Base-by-base conservation (phyloP, 53 echinoderm and acorn worm genomes). In the Actinopyga echinites region DNA sequence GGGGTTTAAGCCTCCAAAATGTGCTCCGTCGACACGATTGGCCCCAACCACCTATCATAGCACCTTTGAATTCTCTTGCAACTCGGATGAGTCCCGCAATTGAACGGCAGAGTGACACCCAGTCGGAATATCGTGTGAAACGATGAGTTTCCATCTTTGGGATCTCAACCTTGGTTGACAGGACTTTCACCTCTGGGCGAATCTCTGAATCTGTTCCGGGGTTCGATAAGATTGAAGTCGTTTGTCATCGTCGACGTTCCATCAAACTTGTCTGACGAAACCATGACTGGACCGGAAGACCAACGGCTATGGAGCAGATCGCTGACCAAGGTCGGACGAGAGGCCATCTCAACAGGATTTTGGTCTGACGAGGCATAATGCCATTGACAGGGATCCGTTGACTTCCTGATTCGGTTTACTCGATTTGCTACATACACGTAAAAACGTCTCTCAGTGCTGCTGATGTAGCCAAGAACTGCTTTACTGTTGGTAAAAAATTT, bases 401-500 rank as follows among this genome's bases (percentile, higher is more conserved):
- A 21, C 3, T 83, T 20, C 56, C 52, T 75, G 29, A 92, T 86
- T 15, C 54, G 68, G 36, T 89, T 82, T 15, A 92, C 86, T 19
- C 89, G 60, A 33, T 88, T 92, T 7, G 82, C 85, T 15, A 92
- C 77, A 57, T 82, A 92, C 1, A 82, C 82, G 30, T 92, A 85
- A 69, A 92, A 91, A 43, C 83, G 69, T 29, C 85, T 85, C 11
- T 88, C 8, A 8, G 68, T 57, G 59, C 88, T 92, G 59, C 59
- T 32, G 52, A 87, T 84, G 60, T 79, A 87, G 11, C 86, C 90
- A 6, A 90, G 62, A 33, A 91, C 84, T 5, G 83, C 43, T 60
- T 63, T 83, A 65, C 86, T 91, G 38, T 83, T 79, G 11, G 71
- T 87, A 71, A 56, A 81, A 42, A 81, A 82, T 25, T 43, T 21